phyloP scores from a whole-genome alignment of 2,888 invertebrate genomes.

The Halictus ligatus region DNA sequence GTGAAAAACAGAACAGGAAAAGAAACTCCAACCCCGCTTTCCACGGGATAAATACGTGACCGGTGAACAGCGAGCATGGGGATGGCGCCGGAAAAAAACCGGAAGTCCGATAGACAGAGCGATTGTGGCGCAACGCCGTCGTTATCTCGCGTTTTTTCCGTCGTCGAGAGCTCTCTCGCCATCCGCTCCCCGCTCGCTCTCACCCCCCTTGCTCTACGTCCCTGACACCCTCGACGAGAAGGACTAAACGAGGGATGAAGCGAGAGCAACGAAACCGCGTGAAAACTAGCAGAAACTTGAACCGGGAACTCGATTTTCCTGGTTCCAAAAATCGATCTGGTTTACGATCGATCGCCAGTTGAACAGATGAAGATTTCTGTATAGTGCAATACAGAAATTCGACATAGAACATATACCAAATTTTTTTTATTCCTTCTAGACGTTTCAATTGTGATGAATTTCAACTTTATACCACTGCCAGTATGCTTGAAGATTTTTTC shows the following conservation, averaged over 20 bases:
- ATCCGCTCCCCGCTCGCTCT: not conserved
- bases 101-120: constrained; percentile 44
- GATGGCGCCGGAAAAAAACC: constrained; percentile 19
- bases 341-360: not conserved
- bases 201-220: not conserved
- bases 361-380: not conserved
- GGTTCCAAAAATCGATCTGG: not conserved
- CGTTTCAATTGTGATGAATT: no score
- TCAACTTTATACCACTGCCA: no score
- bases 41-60: constrained; percentile 43
- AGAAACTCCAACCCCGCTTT: constrained; percentile 19
- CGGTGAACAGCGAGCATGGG: constrained; percentile 13
- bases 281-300: not conserved
- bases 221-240: not conserved
- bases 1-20: constrained; percentile 1
- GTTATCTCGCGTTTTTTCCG: constrained; percentile 58
- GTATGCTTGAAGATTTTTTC: no score
- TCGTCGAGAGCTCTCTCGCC: constrained; percentile 21
- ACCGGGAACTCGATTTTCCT: not conserved
- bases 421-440: no score
- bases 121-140: constrained; percentile 57
- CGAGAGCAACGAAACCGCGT: no score
- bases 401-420: no score
- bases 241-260: constrained; percentile 4
- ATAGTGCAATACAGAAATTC: no score